These are phyloP conservation scores for Tenodera sinensis DNA, from an alignment of 2,888 invertebrate species.

Conservation along the genomic window DNA sequence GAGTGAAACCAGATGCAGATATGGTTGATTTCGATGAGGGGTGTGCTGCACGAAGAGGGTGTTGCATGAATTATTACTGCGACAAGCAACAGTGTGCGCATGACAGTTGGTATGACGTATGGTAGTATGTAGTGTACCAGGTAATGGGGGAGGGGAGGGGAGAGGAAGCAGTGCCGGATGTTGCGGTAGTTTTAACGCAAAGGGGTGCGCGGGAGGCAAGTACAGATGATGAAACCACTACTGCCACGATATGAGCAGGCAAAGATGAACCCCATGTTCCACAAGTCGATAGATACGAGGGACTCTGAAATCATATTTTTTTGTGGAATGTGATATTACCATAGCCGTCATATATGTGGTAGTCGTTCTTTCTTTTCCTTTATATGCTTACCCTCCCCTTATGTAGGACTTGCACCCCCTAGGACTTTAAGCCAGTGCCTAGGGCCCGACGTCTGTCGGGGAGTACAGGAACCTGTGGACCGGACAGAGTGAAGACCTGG, in stretches of 20 bases:
- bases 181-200: neutral
- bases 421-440: too few relatives aligned
- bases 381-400: too few relatives aligned
- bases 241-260: neutral
- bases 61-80: conserved; percentile 23
- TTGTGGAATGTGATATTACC: too few relatives aligned
- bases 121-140: neutral
- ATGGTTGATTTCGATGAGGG: neutral
- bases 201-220: neutral
- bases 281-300: neutral
- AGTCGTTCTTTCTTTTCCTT: too few relatives aligned
- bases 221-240: neutral
- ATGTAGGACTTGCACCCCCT: too few relatives aligned
- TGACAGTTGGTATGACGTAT: conserved; percentile 10
- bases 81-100: conserved; percentile 16
- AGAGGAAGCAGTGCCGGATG: neutral
- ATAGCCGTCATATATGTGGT: too few relatives aligned
- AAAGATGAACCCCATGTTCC: neutral
- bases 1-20: neutral
- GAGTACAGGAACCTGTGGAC: too few relatives aligned
- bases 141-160: neutral
- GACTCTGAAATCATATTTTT: neutral
- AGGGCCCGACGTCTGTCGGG: too few relatives aligned
- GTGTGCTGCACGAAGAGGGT: neutral
- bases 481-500: too few relatives aligned